Base-by-base conservation (phyloP, 2,113 vertebrate species). In the Pavo muticus region DNA sequence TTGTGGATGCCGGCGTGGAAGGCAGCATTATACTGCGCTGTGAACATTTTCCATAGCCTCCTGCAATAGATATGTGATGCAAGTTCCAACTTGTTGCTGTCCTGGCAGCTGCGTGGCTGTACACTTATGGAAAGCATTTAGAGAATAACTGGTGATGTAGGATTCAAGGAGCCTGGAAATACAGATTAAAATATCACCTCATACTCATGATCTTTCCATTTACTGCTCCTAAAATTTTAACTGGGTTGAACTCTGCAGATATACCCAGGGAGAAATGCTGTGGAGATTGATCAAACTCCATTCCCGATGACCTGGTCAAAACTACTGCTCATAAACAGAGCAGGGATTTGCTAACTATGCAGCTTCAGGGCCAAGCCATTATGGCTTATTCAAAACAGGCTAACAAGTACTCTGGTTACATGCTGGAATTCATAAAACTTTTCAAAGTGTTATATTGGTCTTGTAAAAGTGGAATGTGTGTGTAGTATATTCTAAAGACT, bases 381-480 rank as follows among this genome's bases (percentile, higher is more conserved):
- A 90, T 3, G 72, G 94, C 63, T 97, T 92, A 96, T 95, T 97
- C 97, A 95, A 96, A 97, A 94, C 97, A 97, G 96, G 71, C 96
- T 72, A 96, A 94, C 30, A 24, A 86, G 84, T 94, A 68, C 97
- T 98, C 97, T 94, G 95, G 94, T 97, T 97, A 96, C 96, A 96
- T 56, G 96, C 94, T 97, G 97, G 95, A 98, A 98, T 97, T 92
- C 97, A 97, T 97, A 95, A 96, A 97, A 97, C 94, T 95, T 97
- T 40, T 96, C 92, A 86, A 95, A 94, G 91, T 95, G 95, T 96
- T 97, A 92, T 94, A 96, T 77, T 95, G 94, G 97, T 95, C 96
- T 97, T 97, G 87, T 95, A 96, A 97, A 98, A 93, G 23, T 94
- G 96, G 96, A 97, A 97, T 78, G 89, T 47, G 74, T 87, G 95